Evolutionary conservation across 2,797 vertebrate genomes (phyloP).

Genomic region (Alosa sapidissima): DNA sequence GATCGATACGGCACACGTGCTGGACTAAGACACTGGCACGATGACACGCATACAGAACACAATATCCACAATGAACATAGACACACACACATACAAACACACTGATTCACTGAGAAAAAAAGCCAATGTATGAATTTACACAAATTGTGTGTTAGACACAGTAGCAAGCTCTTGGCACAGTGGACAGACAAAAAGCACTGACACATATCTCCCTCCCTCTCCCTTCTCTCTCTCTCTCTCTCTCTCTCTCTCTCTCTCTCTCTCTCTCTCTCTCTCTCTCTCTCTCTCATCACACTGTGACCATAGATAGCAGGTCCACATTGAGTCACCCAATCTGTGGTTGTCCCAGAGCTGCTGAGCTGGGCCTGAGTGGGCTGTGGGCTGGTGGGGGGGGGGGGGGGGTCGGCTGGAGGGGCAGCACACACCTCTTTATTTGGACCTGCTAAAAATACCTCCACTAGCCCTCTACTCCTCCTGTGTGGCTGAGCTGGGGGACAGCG

Average conservation of each 20-base stretch:
- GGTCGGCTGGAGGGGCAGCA: constrained; percentile 56
- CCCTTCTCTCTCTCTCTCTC: neutral
- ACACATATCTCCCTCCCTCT: neutral
- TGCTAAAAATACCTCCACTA: constrained; percentile 90
- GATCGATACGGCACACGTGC: constrained; percentile 22
- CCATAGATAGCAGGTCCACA: constrained; percentile 72
- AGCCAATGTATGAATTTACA: neutral
- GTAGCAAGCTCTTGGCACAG: neutral
- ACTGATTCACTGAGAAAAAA: constrained; percentile 31
- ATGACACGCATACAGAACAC: neutral
- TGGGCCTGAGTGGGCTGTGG: constrained; percentile 34
- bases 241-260: constrained; percentile 20
- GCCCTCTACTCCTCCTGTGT: constrained; percentile 33
- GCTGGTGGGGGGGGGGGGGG: constrained; percentile 41
- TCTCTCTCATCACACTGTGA: constrained; percentile 42
- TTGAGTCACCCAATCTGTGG: constrained; percentile 46
- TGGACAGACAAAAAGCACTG: constrained; percentile 11
- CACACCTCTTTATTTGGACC: constrained; percentile 78
- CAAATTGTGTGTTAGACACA: neutral
- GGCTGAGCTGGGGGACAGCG: neutral
- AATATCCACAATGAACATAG: neutral
- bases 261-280: neutral
- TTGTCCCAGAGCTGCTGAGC: constrained; percentile 10
- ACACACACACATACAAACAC: constrained; percentile 15
- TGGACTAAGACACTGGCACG: neutral